Evolutionary conservation across 2,888 invertebrate species (phyloP), one percentile per base, ranked within the genome.

Genomic region (Parnassius orleans): DNA sequence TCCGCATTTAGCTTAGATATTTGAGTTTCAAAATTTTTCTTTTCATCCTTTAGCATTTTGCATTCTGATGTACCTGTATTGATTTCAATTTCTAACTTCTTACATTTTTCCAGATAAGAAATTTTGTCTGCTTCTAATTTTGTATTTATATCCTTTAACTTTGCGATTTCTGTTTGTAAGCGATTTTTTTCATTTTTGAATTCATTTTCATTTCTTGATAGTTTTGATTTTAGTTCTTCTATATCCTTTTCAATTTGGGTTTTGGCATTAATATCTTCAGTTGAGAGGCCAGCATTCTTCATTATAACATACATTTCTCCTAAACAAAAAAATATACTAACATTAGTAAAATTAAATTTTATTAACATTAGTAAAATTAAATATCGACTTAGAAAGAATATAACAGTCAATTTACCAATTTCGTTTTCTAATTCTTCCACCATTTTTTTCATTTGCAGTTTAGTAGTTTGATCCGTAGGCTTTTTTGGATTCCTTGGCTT

Each of bases 351-450:
- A 33, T 33, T 33, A 5, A 33, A 33, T 33, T 33, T 33, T 33
- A 33, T 33, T 33, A 33, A 33, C 7, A 33, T 33, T 33, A 33
- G 33, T 33, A 7, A 33, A 33, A 5, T 33, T 33, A 33, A 33
- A 33, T 33, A 33, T 33, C 33, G 33, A 7, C 7, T 7, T 33
- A 5, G 33, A 5, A 33, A 5, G 33, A 33, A 33, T 33, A 5
- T 33, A 33, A 33, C 7, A 33, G 33, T 33, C 7, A 3, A 41
- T 52, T 50, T 56, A 94, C 95, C 94, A 69, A 97, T 95, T 92
- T 98, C 98, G 76, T 94, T 95, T 85, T 98, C 98, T 70, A 98
- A 90, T 68, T 98, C 97, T 64, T 96, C 95, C 2, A 98, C 95
- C 95, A 97, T 96, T 74, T 94, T 96, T 72, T 95, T 96, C 74